Conservation (phyloP, 2,888 invertebrate genomes). For the Amphipyra tragopoginis region DNA sequence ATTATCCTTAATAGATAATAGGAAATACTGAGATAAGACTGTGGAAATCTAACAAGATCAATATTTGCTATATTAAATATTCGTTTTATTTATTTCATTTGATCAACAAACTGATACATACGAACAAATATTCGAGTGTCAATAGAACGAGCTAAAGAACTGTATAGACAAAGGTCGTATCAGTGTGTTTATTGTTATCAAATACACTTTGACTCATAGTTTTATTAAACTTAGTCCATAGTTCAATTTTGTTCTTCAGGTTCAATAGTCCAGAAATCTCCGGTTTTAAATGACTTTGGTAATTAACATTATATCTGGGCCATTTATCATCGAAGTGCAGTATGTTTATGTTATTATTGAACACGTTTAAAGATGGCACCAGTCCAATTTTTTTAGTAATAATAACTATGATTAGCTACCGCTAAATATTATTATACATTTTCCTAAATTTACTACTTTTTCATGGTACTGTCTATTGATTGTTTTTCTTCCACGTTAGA, state of each 20-base stretch:
- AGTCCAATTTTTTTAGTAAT: constrained; percentile 6
- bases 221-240: too few relatives aligned
- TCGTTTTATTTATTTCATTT: constrained; percentile 26
- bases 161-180: neutral
- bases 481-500: neutral
- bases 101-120: constrained; percentile 11
- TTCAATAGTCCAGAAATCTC: constrained; percentile 1
- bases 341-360: constrained; percentile 14
- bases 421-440: constrained; percentile 13
- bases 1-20: neutral
- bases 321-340: constrained; percentile 13
- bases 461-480: neutral
- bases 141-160: neutral
- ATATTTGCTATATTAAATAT: constrained; percentile 24
- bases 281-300: neutral
- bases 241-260: too few relatives aligned
- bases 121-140: constrained; percentile 22
- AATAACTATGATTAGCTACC: constrained; percentile 8
- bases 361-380: constrained; percentile 14
- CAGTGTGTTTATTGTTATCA: neutral
- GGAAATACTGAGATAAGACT: neutral
- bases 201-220: neutral
- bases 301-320: neutral
- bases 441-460: constrained; percentile 4
- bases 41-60: neutral